Evolutionary conservation across 2,888 invertebrate genomes (phyloP).

Genomic region (Apomyelois bistriatella): DNA sequence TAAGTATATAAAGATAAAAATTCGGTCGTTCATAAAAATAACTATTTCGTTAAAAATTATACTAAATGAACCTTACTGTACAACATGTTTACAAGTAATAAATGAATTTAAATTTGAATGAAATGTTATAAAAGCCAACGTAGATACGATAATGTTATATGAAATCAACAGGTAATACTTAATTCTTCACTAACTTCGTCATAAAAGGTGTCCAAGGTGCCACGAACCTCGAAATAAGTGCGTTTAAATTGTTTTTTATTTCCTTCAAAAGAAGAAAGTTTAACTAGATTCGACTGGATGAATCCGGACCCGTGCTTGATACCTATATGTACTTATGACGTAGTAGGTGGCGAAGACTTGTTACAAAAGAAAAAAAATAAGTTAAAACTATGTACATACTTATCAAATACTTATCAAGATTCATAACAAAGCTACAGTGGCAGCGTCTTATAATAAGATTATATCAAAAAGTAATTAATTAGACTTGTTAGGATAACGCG

Average conservation of each 20-base stretch:
- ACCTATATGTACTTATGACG: background rate
- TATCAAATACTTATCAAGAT: slow-evolving; percentile 34
- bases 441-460: slow-evolving; percentile 37
- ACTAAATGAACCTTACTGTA: no score
- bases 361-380: background rate
- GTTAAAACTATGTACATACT: slow-evolving; percentile 18
- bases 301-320: no score
- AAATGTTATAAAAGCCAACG: no score
- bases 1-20: slow-evolving; percentile 2
- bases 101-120: no score
- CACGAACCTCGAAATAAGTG: no score
- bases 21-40: background rate
- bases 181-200: background rate
- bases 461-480: background rate
- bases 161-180: no score
- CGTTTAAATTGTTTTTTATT: no score
- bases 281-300: no score
- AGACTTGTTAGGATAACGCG: slow-evolving; percentile 4
- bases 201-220: no score
- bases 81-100: no score
- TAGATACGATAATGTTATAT: no score
- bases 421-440: slow-evolving; percentile 62
- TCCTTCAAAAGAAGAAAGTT: no score
- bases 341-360: background rate
- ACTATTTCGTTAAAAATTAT: background rate